Conservation (phyloP, 2,113 vertebrate species). For the Paralichthys olivaceus region DNA sequence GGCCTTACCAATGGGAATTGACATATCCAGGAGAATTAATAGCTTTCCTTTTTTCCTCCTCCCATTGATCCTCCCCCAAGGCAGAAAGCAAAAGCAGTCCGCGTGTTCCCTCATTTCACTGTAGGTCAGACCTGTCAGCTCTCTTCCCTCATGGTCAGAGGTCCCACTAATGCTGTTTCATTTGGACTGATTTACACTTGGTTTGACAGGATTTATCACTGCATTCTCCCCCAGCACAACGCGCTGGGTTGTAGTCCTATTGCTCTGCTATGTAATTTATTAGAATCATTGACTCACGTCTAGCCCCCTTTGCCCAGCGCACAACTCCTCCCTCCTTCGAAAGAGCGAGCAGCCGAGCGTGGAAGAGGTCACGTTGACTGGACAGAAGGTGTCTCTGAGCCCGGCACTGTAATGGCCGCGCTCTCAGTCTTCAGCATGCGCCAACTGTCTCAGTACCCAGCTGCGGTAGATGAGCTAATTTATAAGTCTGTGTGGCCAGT, state of each 20-base stretch:
- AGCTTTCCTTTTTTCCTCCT: conserved; percentile 64
- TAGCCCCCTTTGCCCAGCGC: neutral
- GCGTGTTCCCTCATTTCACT: conserved; percentile 66
- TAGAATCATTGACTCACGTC: conserved; percentile 55
- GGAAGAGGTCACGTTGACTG: conserved; percentile 56
- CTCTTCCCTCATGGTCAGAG: conserved; percentile 57
- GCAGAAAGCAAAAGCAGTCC: conserved; percentile 61
- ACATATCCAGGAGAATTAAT: conserved; percentile 77
- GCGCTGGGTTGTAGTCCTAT: conserved; percentile 26
- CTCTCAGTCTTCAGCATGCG: conserved; percentile 51
- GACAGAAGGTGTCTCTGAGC: conserved; percentile 64
- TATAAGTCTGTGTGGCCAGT: conserved; percentile 73
- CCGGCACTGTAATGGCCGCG: conserved; percentile 39
- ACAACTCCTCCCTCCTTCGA: conserved; percentile 22
- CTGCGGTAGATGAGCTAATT: conserved; percentile 72
- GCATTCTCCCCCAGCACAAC: conserved; percentile 37
- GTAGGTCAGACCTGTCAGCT: conserved; percentile 69
- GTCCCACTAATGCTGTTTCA: conserved; percentile 69
- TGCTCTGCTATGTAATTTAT: conserved; percentile 61
- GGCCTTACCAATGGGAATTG: conserved; percentile 70
- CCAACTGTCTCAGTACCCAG: conserved; percentile 67
- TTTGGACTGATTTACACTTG: conserved; percentile 70
- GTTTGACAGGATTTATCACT: conserved; percentile 66
- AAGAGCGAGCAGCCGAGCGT: conserved; percentile 34
- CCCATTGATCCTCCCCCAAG: conserved; percentile 69